Evolutionary conservation across 1,140 invertebrate genomes (phyloP), one percentile per base, ranked within the genome.

Genomic region (Neodiprion virginianus): DNA sequence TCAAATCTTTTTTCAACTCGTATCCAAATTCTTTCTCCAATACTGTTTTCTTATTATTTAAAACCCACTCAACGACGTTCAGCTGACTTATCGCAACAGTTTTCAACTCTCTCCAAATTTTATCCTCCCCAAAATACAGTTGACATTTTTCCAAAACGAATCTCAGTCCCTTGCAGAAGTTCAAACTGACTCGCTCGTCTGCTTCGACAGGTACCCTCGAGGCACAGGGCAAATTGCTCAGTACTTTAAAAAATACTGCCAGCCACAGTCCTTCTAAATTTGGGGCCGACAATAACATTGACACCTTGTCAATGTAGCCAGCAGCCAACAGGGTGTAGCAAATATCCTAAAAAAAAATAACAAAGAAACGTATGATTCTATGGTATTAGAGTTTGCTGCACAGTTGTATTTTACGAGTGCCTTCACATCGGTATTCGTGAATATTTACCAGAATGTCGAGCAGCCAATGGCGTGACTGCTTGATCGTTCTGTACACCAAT

Each of bases 361-460:
- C 17, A 40, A 40, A 72, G 72, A 76, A 70, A 69, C 28, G 67
- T 8, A 40, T 48, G 77, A 69, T 75, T n/a, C 40, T 73, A 61
- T 74, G n/a, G 67, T 53, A 5, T 50, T 21, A 48, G 14, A 40
- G 53, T 53, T 68, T 69, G 47, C 75, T 49, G 61, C 70, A 74
- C 70, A 74, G 28, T 76, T 66, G 53, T 65, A 11, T 48, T 23
- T 73, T 2, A 67, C 12, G n/a, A 67, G 40, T 71, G 28, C 28
- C 3, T 76, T 73, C 50, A 61, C 68, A 76, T 12, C 65, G 11
- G 14, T 66, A 66, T n/a, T 66, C 21, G 5, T 66, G 61, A 73
- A 14, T n/a, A 76, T 78, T 74, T 78, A 86, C 84, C 77, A 87
- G 77, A 74, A 86, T 82, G 79, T 86, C 85, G 61, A 68, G 74